Percentiles rank a stretch among this genome's conserved stretches.
Conservation (phyloP, 2,888 invertebrate genomes). For the Lithophane ornitopus region DNA sequence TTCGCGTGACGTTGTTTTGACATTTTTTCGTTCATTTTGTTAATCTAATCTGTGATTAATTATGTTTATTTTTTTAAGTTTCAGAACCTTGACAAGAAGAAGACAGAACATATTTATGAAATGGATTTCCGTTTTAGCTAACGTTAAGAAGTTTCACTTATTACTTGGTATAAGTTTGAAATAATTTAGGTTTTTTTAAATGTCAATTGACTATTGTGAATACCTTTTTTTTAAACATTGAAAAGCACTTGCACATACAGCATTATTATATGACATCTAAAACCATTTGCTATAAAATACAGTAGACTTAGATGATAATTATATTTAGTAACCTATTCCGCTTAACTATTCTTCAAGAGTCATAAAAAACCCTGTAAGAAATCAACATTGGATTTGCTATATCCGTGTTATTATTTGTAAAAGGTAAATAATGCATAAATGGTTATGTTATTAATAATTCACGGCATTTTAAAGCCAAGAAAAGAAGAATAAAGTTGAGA, state of each 20-base stretch:
- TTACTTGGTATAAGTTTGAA: neutral
- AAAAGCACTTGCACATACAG: neutral
- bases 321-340: no score
- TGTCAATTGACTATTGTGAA: neutral
- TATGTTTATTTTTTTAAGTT: conserved; percentile 16
- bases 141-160: neutral
- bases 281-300: no score
- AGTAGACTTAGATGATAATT: no score
- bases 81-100: neutral
- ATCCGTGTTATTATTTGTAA: neutral
- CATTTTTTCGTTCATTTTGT: conserved; percentile 33
- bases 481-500: neutral
- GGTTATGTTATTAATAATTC: no score
- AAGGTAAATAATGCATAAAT: neutral
- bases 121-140: neutral
- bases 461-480: neutral
- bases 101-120: neutral
- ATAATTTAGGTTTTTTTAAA: neutral
- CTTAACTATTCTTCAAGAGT: no score
- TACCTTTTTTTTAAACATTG: neutral
- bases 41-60: conserved; percentile 41
- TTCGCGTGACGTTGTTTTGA: conserved; percentile 52
- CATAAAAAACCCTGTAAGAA: no score
- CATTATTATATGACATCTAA: neutral
- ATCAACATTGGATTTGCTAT: no score